A percentile compares a stretch with the other conserved stretches of the same genome.
Evolutionary conservation across 1,140 invertebrate species (phyloP).

Genomic region (Drosophila bifasciata): DNA sequence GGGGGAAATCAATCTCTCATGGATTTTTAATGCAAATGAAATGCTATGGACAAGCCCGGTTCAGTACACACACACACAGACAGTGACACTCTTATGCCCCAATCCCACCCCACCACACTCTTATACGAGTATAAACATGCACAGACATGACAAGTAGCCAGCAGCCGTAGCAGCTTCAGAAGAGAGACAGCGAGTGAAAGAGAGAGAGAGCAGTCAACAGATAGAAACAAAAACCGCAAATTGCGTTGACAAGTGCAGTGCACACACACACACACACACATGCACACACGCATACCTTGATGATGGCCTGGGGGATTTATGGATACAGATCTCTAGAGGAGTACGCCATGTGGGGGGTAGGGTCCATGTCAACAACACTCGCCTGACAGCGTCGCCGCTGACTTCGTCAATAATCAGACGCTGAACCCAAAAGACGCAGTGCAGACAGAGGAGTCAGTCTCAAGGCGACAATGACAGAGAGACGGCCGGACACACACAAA

Average conservation of each 20-base stretch:
- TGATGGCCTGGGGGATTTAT: conserved; percentile 60
- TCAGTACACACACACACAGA: conserved; percentile 36
- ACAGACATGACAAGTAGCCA: conserved; percentile 62
- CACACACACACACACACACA: conserved; percentile 45
- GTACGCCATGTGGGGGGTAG: conserved; percentile 3
- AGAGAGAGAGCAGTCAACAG: not conserved
- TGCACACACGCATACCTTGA: conserved; percentile 52
- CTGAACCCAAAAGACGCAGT: conserved; percentile 64
- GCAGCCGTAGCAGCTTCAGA: conserved; percentile 8
- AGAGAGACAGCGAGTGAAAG: conserved; percentile 4
- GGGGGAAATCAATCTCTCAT: conserved; percentile 58
- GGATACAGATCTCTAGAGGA: conserved; percentile 36
- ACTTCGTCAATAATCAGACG: conserved; percentile 77
- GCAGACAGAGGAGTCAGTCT: conserved; percentile 53
- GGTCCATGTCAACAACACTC: conserved; percentile 71
- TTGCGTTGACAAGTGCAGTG: conserved; percentile 76
- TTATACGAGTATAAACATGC: not conserved
- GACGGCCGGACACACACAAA: too few relatives aligned
- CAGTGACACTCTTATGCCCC: conserved; percentile 1
- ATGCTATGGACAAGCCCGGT: conserved; percentile 56
- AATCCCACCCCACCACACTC: too few relatives aligned
- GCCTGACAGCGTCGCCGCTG: conserved; percentile 52
- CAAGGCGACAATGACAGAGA: conserved; percentile 68
- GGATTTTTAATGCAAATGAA: conserved; percentile 76
- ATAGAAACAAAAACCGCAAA: conserved; percentile 61